Evolutionary conservation across 1,140 invertebrate genomes (phyloP).

Genomic region (Musca vetustissima): DNA sequence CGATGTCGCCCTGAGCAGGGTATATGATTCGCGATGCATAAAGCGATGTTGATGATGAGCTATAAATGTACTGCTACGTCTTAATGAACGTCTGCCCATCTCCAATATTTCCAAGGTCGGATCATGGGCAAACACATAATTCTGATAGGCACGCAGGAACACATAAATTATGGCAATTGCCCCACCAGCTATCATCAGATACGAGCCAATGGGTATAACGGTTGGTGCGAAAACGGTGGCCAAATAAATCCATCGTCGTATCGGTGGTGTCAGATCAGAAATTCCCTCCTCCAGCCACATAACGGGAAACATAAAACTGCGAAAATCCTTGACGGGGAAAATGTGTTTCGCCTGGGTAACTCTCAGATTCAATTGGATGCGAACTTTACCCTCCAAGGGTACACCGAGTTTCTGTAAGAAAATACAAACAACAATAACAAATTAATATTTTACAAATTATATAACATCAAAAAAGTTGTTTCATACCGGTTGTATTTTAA

Average conservation of each 20-base stretch:
- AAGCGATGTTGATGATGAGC: constrained; percentile 69
- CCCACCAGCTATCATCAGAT: constrained; percentile 71
- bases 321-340: constrained; percentile 71
- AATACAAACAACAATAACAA: background rate
- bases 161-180: constrained; percentile 64
- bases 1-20: constrained; percentile 56
- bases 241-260: constrained; percentile 74
- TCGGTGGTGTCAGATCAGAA: constrained; percentile 74
- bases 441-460: background rate
- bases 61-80: constrained; percentile 70
- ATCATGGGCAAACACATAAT: constrained; percentile 69
- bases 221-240: constrained; percentile 73
- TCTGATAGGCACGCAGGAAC: constrained; percentile 73
- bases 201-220: constrained; percentile 68
- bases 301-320: constrained; percentile 79
- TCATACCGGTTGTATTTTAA: constrained; percentile 85
- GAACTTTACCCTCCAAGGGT: constrained; percentile 77
- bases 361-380: constrained; percentile 80
- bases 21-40: constrained; percentile 62
- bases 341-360: constrained; percentile 73
- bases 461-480: background rate
- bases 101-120: constrained; percentile 71
- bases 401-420: constrained; percentile 78
- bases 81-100: constrained; percentile 68
- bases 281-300: constrained; percentile 89